Evolutionary conservation across 2,797 vertebrate species (phyloP).

Genomic region (Heliangelus exortis): DNA sequence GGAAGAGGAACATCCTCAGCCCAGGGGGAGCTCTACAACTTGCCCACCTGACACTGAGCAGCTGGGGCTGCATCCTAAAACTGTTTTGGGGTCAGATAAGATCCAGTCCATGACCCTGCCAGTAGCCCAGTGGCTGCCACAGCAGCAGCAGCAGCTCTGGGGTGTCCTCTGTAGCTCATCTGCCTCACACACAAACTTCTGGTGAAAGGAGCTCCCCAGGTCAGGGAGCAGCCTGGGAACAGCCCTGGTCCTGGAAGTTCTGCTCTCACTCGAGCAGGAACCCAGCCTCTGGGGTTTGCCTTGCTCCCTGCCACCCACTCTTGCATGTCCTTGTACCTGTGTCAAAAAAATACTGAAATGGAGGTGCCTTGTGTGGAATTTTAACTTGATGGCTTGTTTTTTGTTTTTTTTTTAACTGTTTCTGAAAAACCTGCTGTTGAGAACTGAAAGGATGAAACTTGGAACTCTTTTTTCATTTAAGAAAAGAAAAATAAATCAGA

Average conservation of each 20-base stretch:
- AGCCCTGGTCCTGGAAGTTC: neutral
- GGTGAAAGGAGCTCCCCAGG: neutral
- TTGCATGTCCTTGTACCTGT: rapidly evolving
- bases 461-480: neutral
- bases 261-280: neutral
- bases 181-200: rapidly evolving
- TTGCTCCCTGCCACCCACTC: rapidly evolving
- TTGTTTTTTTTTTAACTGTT: neutral
- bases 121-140: rapidly evolving
- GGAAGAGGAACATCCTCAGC: neutral
- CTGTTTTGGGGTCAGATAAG: rapidly evolving
- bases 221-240: neutral
- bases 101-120: rapidly evolving
- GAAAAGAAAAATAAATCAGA: neutral
- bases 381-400: neutral
- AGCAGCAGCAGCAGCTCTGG: rapidly evolving
- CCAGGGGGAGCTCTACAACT: too few species aligned
- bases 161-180: neutral
- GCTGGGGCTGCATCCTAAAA: neutral
- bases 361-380: neutral
- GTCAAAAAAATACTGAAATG: neutral
- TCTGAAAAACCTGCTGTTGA: neutral
- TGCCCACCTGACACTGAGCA: too few species aligned
- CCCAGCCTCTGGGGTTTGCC: neutral
- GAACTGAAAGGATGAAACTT: neutral